Evolutionary conservation across 92 coral and sea anemone species (phyloP), one percentile per base, ranked within the genome.

Genomic region (Scolanthus callimorphus): DNA sequence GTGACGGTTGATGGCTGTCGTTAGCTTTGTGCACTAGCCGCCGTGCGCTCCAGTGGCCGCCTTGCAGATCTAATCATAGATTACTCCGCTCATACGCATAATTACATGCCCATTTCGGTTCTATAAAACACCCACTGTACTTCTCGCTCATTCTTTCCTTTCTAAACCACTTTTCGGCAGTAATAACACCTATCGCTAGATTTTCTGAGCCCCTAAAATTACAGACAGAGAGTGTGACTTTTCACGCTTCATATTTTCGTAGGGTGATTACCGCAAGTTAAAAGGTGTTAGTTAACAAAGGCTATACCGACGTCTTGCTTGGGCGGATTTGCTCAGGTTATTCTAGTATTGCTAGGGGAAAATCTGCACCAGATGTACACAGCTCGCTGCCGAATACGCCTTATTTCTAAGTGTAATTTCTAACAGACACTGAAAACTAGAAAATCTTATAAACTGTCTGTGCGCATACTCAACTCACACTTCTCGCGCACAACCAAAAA

Each of bases 231-330:
- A 34, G 41, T 34, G 41, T 34, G 6, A 34, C 6, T 34, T 34
- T 34, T 34, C 41, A 34, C 41, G 41, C 41, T 34, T 6, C 15
- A 34, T 15, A 34, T 15, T 46, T 46, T 19, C 52, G 8, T 9
- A 21, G 8, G 52, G 52, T 9, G 6, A 15, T 34, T 6, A 30
- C 43, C 62, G 25, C 23, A 57, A 8, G 55, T 31, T 23, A 27
- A 50, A 31, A 49, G 75, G 87, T 62, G 75, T 74, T 81, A 62
- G 56, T 67, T 75, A 61, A 81, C 87, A 81, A 81, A 81, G 82
- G 59, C 49, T 60, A 69, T 49, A 68, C 87, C 87, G 87, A 59
- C 87, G 67, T 22, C 56, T 57, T 39, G 44, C 29, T 44, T 31
- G 52, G 11, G 11, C 52, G 23, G 52, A 19, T 9, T 9, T 46